Evolutionary conservation across 2,797 vertebrate species (phyloP).

Genomic region (Ataeniobius toweri): DNA sequence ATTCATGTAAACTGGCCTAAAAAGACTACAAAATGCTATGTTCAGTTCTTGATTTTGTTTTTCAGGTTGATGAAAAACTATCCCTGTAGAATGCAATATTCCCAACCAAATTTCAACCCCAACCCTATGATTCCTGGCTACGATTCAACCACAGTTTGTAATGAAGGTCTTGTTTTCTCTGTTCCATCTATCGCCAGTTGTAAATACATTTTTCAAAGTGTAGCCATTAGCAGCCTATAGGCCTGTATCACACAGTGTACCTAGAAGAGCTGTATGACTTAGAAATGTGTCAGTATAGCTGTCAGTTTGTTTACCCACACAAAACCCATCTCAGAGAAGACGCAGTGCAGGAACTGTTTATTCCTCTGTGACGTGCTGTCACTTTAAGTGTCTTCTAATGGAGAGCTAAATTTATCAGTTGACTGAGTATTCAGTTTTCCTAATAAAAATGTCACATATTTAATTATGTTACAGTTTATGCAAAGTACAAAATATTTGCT

Average conservation of each 20-base stretch:
- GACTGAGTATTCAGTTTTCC: neutral
- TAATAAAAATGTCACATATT: neutral
- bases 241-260: slow-evolving; percentile 60
- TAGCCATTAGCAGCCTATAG: slow-evolving; percentile 64
- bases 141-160: slow-evolving; percentile 11
- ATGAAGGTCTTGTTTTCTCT: neutral
- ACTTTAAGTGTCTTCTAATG: slow-evolving; percentile 9
- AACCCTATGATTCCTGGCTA: neutral
- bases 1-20: neutral
- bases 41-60: neutral
- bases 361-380: slow-evolving; percentile 25
- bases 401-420: neutral
- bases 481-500: neutral
- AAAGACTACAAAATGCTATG: neutral
- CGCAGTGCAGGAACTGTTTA: slow-evolving; percentile 26
- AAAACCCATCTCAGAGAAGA: slow-evolving; percentile 32
- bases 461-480: neutral
- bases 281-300: slow-evolving; percentile 54
- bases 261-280: slow-evolving; percentile 48
- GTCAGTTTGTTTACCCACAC: slow-evolving; percentile 62
- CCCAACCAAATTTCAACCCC: neutral
- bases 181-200: slow-evolving; percentile 37
- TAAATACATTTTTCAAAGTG: slow-evolving; percentile 62
- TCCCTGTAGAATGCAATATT: neutral
- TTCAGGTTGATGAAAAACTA: neutral